Evolutionary conservation across 2,888 invertebrate species (phyloP).

Genomic region (Drosophila aldrichi): DNA sequence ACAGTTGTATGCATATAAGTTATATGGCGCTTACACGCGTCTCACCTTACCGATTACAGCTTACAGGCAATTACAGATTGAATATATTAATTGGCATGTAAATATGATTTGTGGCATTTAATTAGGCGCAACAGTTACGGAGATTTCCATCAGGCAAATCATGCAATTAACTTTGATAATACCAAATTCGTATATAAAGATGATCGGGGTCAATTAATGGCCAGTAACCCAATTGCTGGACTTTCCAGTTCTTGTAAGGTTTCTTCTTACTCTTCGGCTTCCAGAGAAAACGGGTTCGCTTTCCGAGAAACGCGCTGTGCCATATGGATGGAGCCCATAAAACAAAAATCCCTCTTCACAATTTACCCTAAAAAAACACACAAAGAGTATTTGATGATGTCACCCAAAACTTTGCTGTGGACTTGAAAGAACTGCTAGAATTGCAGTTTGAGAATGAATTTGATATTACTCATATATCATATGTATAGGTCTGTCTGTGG

Average conservation of each 20-base stretch:
- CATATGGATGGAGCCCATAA: neutral
- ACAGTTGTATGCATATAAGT: constrained; percentile 11
- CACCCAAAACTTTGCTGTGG: constrained; percentile 34
- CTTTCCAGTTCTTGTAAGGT: constrained; percentile 3
- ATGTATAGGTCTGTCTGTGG: constrained; percentile 8
- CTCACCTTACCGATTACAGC: constrained; percentile 20
- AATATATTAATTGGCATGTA: constrained; percentile 54
- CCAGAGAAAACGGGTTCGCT: constrained; percentile 24
- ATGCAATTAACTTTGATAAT: constrained; percentile 1
- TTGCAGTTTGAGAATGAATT: constrained; percentile 14
- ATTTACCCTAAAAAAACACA: neutral
- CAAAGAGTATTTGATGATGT: constrained; percentile 48
- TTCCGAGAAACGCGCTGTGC: constrained; percentile 18
- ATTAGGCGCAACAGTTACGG: constrained; percentile 6
- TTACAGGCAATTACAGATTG: constrained; percentile 38
- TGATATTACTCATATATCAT: constrained; percentile 19
- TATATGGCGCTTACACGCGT: constrained; percentile 53
- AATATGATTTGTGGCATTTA: constrained; percentile 37
- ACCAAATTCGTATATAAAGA: neutral
- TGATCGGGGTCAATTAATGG: constrained; percentile 1
- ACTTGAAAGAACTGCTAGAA: constrained; percentile 36
- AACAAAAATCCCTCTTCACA: neutral
- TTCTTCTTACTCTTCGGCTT: neutral
- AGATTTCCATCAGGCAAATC: neutral
- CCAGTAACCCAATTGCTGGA: constrained; percentile 9